These are phyloP conservation scores for Drosophila setifemur DNA, from an alignment of 1,140 invertebrate species.

Conservation along the genomic window DNA sequence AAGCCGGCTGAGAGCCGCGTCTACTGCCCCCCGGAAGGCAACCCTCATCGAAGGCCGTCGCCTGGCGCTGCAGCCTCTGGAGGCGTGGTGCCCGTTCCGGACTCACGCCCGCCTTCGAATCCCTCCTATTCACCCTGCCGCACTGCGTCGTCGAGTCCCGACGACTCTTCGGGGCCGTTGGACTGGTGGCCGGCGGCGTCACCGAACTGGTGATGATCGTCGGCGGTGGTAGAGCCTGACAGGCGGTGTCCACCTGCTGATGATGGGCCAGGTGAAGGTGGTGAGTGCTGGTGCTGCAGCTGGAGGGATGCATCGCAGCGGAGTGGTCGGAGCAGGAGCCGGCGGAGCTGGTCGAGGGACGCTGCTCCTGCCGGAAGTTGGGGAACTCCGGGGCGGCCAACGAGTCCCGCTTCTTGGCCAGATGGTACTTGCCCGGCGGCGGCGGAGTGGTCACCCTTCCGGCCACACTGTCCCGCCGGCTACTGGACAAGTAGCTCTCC, in stretches of 20 bases:
- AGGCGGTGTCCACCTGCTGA: constrained; percentile 84
- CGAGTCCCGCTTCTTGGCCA: constrained; percentile 87
- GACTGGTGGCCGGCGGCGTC: constrained; percentile 90
- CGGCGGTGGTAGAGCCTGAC: constrained; percentile 87
- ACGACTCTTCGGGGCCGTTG: constrained; percentile 85
- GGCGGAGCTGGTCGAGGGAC: constrained; percentile 91
- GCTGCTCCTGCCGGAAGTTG: constrained; percentile 85
- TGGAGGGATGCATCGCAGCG: constrained; percentile 60
- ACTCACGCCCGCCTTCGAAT: constrained; percentile 86
- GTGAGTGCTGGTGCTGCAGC: constrained; percentile 72
- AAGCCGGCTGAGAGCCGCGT: constrained; percentile 89
- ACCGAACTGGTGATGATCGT: constrained; percentile 92
- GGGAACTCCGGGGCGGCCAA: constrained; percentile 83
- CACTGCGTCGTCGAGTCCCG: constrained; percentile 93
- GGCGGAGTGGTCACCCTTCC: constrained; percentile 83
- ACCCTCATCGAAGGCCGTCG: constrained; percentile 93
- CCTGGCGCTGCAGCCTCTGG: constrained; percentile 90
- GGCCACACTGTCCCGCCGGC: constrained; percentile 85
- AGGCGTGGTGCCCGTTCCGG: constrained; percentile 87
- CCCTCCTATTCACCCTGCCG: constrained; percentile 86
- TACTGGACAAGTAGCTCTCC: constrained; percentile 85
- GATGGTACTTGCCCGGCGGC: constrained; percentile 85
- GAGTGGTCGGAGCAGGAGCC: constrained; percentile 85
- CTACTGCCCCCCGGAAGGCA: constrained; percentile 88
- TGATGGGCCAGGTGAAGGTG: constrained; percentile 57